Percentiles rank a stretch among this genome's conserved stretches.
phyloP scores from a whole-genome alignment of 2,113 vertebrate genomes.

The Chlorodrepanis virens region DNA sequence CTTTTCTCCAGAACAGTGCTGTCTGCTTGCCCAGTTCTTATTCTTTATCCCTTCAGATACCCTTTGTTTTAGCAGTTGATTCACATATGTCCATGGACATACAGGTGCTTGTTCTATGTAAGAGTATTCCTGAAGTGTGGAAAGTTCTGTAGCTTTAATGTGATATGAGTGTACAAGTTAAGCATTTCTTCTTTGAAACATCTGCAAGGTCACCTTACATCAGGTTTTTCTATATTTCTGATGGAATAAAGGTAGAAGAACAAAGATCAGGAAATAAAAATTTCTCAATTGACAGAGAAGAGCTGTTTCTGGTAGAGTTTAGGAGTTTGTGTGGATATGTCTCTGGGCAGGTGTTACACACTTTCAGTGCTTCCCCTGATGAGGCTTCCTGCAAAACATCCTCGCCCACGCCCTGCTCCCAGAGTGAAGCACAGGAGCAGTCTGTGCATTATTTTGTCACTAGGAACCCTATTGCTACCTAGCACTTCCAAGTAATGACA shows the following conservation, averaged over 20 bases:
- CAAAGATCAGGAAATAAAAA: neutral
- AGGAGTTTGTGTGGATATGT: neutral
- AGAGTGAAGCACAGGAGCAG: neutral
- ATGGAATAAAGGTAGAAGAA: neutral
- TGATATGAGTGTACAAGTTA: neutral
- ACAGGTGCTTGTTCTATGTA: neutral
- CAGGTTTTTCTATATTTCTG: neutral
- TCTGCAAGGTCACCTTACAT: neutral
- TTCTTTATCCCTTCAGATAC: neutral
- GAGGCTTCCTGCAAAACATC: neutral
- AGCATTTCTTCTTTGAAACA: neutral
- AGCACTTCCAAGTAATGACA: neutral
- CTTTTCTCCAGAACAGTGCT: neutral
- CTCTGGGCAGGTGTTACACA: neutral
- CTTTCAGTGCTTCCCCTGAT: neutral
- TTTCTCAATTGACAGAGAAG: neutral
- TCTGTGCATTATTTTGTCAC: neutral
- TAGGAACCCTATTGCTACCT: neutral
- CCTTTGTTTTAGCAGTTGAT: neutral
- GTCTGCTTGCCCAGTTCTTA: neutral
- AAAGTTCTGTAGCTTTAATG: neutral
- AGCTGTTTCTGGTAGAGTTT: neutral
- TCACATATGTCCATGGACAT: accelerated
- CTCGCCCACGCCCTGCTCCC: neutral
- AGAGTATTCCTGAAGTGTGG: neutral